Conservation (phyloP, 2,888 invertebrate genomes). For the Argyresthia goedartella region DNA sequence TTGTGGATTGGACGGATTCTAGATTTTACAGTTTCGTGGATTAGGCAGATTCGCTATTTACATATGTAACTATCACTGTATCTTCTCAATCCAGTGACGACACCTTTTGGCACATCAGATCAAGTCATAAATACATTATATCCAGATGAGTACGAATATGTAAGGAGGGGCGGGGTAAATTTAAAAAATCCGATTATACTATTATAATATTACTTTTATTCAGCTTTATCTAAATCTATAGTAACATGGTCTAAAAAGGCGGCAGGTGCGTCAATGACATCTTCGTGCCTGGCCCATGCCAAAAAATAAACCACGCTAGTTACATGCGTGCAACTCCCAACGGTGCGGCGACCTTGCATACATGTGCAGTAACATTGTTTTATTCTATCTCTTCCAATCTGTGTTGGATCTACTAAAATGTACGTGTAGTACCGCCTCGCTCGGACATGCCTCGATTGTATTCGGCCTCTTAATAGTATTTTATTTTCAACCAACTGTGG, state of each 20-base stretch:
- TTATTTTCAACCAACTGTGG: slow-evolving; percentile 1
- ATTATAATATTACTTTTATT: not conserved
- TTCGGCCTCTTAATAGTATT: slow-evolving; percentile 6
- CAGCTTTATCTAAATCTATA: not conserved
- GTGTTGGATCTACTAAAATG: slow-evolving; percentile 4
- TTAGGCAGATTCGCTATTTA: too few relatives aligned
- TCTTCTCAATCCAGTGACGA: too few relatives aligned
- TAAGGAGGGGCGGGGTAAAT: not conserved
- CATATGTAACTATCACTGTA: too few relatives aligned
- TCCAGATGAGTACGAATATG: not conserved
- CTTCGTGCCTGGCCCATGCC: slow-evolving; percentile 7
- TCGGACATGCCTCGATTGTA: slow-evolving; percentile 8
- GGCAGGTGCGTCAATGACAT: not conserved
- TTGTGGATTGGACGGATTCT: not conserved
- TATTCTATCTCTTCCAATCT: slow-evolving; percentile 5
- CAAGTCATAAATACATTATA: not conserved
- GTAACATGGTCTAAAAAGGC: not conserved
- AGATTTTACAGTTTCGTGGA: too few relatives aligned
- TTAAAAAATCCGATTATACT: too few relatives aligned
- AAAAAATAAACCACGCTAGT: slow-evolving; percentile 7
- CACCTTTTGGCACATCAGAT: not conserved
- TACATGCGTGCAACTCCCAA: slow-evolving; percentile 10
- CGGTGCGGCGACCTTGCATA: slow-evolving; percentile 8
- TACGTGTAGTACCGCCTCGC: slow-evolving; percentile 6
- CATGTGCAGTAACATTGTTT: slow-evolving; percentile 6